These are phyloP conservation scores for Loris lydekkerianus DNA, from an alignment of 2,797 vertebrate species.

Conservation along the genomic window DNA sequence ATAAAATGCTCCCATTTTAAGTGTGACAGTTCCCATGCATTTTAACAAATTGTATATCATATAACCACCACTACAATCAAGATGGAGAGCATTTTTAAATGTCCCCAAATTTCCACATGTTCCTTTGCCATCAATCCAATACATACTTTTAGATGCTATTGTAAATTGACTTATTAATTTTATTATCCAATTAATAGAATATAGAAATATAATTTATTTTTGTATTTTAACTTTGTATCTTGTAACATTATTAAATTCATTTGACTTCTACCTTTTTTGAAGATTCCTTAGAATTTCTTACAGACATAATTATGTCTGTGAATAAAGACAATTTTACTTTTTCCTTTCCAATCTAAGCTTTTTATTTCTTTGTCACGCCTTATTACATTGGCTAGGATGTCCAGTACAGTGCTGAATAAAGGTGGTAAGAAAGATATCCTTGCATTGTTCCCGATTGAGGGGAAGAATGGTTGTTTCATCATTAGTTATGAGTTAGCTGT, in stretches of 20 bases:
- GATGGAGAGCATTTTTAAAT: background rate
- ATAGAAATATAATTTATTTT: background rate
- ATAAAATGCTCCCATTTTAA: background rate
- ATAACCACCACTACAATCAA: background rate
- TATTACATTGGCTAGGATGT: background rate
- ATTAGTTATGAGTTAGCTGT: background rate
- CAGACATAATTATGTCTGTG: background rate
- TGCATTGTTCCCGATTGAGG: background rate
- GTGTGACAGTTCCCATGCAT: background rate
- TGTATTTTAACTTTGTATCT: background rate
- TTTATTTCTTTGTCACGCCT: background rate
- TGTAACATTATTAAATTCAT: background rate
- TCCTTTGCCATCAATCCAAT: background rate
- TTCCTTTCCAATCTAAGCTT: background rate
- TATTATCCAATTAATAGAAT: background rate
- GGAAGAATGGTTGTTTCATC: background rate
- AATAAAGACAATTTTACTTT: constrained; percentile 1
- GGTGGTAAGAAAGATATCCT: background rate
- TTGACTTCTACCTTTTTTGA: background rate
- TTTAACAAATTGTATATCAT: background rate
- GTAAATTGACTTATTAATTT: constrained; percentile 15
- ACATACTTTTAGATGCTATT: constrained; percentile 13
- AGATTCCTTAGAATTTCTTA: background rate
- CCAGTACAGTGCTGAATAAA: background rate
- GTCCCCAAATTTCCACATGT: background rate